phyloP scores from a whole-genome alignment of 2,888 invertebrate genomes.

The Hyalella azteca region DNA sequence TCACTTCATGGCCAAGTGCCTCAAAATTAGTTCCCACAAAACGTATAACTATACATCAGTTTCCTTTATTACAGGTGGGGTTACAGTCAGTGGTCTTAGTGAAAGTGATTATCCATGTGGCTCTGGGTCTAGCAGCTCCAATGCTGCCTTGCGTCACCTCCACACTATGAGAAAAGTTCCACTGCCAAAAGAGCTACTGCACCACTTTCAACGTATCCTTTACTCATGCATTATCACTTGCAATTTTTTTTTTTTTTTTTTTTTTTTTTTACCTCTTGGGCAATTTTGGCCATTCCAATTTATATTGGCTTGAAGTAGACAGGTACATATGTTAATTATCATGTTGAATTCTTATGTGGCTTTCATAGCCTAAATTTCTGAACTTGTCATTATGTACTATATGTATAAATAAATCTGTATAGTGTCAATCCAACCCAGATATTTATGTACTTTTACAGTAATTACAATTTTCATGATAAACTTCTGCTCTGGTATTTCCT shows the following conservation, averaged over 20 bases:
- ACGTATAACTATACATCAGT: too few species aligned
- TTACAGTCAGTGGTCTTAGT: conserved; percentile 84
- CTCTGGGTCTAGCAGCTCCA: conserved; percentile 69
- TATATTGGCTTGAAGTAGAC: too few species aligned
- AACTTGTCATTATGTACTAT: background rate
- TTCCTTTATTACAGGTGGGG: background rate
- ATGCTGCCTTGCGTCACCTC: conserved; percentile 77
- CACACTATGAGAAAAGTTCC: conserved; percentile 83
- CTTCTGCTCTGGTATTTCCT: conserved; percentile 38
- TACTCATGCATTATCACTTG: too few species aligned
- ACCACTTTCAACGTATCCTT: conserved; percentile 84
- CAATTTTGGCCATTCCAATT: too few species aligned
- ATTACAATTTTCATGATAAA: background rate
- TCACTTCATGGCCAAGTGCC: too few species aligned
- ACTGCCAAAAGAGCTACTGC: conserved; percentile 89
- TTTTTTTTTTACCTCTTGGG: too few species aligned
- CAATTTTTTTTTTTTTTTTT: too few species aligned
- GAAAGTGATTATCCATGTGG: conserved; percentile 83
- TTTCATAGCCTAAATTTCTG: background rate
- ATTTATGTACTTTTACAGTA: background rate
- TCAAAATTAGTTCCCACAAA: too few species aligned
- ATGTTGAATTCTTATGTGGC: too few species aligned
- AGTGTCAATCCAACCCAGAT: background rate
- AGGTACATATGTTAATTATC: too few species aligned
- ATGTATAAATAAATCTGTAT: background rate